Conservation (phyloP, 2,113 vertebrate genomes). For the Periophthalmodon schlosseri region DNA sequence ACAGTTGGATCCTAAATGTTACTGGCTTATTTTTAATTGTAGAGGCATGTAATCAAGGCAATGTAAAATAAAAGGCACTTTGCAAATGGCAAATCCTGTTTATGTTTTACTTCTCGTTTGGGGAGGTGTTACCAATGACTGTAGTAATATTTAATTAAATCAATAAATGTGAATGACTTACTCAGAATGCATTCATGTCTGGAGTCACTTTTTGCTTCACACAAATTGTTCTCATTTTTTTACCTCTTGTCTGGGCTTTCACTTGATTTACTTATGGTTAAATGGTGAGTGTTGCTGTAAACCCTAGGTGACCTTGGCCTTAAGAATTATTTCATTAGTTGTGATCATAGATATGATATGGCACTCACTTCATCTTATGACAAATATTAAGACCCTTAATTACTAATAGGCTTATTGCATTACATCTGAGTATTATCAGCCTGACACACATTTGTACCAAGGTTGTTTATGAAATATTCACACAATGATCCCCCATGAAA, state of each 20-base stretch:
- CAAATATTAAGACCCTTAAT: constrained; percentile 43
- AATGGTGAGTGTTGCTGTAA: neutral
- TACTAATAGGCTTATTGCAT: constrained; percentile 45
- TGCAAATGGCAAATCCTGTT: constrained; percentile 76
- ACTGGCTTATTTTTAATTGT: constrained; percentile 82
- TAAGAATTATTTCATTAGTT: constrained; percentile 58
- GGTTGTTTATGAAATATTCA: neutral
- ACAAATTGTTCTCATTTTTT: neutral
- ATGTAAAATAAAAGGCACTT: constrained; percentile 82
- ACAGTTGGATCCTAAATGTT: constrained; percentile 75
- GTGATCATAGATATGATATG: constrained; percentile 31
- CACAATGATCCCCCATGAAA: neutral
- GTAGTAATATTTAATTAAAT: constrained; percentile 65
- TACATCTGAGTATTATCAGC: constrained; percentile 24
- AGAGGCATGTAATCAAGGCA: constrained; percentile 84
- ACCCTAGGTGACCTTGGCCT: constrained; percentile 64
- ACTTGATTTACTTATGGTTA: neutral
- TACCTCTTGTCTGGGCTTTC: neutral
- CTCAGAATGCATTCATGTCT: constrained; percentile 61
- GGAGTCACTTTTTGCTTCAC: constrained; percentile 43
- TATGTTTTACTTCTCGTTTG: constrained; percentile 73
- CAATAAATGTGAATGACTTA: constrained; percentile 66
- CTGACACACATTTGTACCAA: constrained; percentile 28
- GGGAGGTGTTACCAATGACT: constrained; percentile 45
- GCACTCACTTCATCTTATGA: constrained; percentile 40